phyloP scores from a whole-genome alignment of 1,140 invertebrate genomes.

The Brachionus asplanchnoidis region DNA sequence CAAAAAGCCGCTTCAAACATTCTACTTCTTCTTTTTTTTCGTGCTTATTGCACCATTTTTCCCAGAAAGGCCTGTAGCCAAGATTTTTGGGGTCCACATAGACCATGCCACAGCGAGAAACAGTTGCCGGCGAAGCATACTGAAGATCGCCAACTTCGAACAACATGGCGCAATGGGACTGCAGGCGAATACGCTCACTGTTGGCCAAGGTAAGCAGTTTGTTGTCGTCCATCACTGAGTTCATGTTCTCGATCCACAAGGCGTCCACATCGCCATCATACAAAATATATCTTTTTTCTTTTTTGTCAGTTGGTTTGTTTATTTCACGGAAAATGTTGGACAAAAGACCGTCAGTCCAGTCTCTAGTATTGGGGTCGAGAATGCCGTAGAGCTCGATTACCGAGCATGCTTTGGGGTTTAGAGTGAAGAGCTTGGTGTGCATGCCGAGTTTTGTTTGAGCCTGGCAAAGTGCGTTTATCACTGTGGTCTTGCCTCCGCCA shows the following conservation, averaged over 20 bases:
- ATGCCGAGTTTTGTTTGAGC: conserved; percentile 70
- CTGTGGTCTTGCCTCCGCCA: conserved; percentile 79
- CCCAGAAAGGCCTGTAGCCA: conserved; percentile 76
- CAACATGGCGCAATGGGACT: conserved; percentile 73
- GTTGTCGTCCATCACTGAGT: conserved; percentile 92
- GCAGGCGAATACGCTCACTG: conserved; percentile 77
- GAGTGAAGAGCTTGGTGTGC: conserved; percentile 68
- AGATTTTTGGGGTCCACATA: conserved; percentile 75
- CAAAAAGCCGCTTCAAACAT: conserved; percentile 61
- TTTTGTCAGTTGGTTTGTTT: conserved; percentile 67
- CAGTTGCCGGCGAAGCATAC: conserved; percentile 60
- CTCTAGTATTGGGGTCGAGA: conserved; percentile 73
- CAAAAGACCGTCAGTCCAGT: conserved; percentile 84
- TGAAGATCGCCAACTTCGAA: conserved; percentile 83
- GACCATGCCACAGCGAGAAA: conserved; percentile 59
- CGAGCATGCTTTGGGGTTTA: conserved; percentile 75
- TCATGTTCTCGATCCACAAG: conserved; percentile 91
- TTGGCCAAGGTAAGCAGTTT: conserved; percentile 79
- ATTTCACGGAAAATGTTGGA: conserved; percentile 84
- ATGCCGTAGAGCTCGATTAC: conserved; percentile 84
- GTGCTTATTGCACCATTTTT: conserved; percentile 64
- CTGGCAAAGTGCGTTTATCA: conserved; percentile 72
- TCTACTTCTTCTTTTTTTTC: conserved; percentile 49
- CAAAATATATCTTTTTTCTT: conserved; percentile 73
- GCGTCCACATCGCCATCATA: conserved; percentile 90